These are phyloP conservation scores for Channa argus DNA, from an alignment of 2,113 vertebrate species.

Conservation along the genomic window DNA sequence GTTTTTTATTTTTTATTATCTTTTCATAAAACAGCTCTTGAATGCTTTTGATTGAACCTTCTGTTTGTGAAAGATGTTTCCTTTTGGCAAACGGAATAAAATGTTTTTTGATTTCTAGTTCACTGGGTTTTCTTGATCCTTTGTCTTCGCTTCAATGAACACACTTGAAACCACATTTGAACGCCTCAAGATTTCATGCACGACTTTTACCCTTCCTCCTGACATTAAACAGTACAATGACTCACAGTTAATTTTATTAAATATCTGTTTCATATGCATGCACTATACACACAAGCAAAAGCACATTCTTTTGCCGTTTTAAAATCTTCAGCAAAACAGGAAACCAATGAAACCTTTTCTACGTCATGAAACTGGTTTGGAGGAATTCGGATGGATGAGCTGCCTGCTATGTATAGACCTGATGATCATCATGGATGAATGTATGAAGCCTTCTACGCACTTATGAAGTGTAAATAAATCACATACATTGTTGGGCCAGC, in stretches of 20 bases:
- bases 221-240: neutral
- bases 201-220: too few species aligned
- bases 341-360: constrained; percentile 32
- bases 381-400: constrained; percentile 52
- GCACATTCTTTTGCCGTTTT: constrained; percentile 58
- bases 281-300: constrained; percentile 55
- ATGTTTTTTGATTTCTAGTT: too few species aligned
- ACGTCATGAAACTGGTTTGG: constrained; percentile 37
- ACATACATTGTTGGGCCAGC: constrained; percentile 54
- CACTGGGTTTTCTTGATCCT: neutral
- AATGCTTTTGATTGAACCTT: too few species aligned
- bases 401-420: constrained; percentile 61
- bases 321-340: constrained; percentile 32
- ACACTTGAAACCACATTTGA: neutral
- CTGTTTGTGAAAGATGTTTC: neutral
- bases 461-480: constrained; percentile 83
- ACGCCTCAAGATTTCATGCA: too few species aligned
- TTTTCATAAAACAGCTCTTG: too few species aligned
- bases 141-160: neutral
- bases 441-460: constrained; percentile 71
- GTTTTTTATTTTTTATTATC: too few species aligned
- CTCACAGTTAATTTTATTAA: constrained; percentile 77
- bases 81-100: neutral
- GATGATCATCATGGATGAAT: constrained; percentile 82
- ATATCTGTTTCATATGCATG: constrained; percentile 72